Evolutionary conservation across 2,797 vertebrate genomes (phyloP).

Genomic region (Coregonus sp.): DNA sequence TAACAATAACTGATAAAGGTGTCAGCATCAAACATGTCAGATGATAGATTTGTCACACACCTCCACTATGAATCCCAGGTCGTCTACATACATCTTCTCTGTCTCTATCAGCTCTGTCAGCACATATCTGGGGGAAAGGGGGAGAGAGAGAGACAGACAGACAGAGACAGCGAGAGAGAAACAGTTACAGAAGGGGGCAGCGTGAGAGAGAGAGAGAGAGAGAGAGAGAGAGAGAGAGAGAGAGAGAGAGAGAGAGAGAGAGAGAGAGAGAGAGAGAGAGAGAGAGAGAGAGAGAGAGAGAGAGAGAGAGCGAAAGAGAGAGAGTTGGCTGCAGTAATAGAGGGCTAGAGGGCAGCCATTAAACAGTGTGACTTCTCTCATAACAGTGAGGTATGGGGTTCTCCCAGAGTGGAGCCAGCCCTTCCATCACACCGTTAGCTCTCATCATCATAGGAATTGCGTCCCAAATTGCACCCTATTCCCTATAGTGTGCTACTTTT

Average conservation of each 20-base stretch:
- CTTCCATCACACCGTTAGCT: background rate
- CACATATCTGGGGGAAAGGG: conserved; percentile 78
- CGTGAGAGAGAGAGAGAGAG: no score
- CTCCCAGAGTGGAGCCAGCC: background rate
- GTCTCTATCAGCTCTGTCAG: conserved; percentile 88
- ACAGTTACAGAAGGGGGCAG: no score
- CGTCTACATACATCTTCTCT: conserved; percentile 87
- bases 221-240: no score
- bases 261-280: background rate
- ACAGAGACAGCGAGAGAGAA: background rate
- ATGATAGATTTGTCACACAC: conserved; percentile 54
- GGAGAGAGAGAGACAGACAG: background rate
- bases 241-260: background rate
- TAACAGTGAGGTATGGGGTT: background rate
- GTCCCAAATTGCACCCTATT: background rate
- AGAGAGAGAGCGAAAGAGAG: background rate
- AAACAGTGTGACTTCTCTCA: background rate
- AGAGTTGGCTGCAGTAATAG: background rate
- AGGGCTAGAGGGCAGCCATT: background rate
- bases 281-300: background rate
- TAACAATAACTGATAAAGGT: no score
- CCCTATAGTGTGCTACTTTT: background rate
- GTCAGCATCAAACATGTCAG: background rate
- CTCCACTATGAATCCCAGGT: conserved; percentile 89
- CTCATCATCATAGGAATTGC: background rate